These are phyloP conservation scores for Varroa destructor DNA, from an alignment of 1,140 invertebrate genomes.

Conservation along the genomic window DNA sequence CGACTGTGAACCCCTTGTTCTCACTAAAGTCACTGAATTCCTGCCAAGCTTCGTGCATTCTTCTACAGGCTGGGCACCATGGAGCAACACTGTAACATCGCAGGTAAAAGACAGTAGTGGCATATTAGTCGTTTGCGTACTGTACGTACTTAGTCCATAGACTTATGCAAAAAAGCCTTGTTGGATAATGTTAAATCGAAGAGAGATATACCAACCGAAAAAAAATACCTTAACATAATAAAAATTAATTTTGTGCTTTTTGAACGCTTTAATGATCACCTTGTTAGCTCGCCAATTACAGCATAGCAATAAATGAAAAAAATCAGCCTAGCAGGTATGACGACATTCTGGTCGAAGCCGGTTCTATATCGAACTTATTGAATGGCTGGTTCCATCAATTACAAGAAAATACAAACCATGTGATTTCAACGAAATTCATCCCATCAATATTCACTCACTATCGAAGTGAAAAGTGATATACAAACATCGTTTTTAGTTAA, in stretches of 20 bases:
- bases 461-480: too few relatives aligned
- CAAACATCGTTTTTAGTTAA: too few relatives aligned
- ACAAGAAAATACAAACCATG: too few relatives aligned
- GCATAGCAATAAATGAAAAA: slow-evolving; percentile 2
- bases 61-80: slow-evolving; percentile 95
- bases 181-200: background rate
- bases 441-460: too few relatives aligned
- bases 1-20: slow-evolving; percentile 68
- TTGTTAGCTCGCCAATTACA: background rate
- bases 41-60: slow-evolving; percentile 74
- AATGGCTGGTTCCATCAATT: too few relatives aligned
- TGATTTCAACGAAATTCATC: too few relatives aligned
- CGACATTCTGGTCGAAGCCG: too few relatives aligned
- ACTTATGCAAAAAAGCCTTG: slow-evolving; percentile 18
- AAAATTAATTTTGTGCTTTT: too few relatives aligned
- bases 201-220: background rate
- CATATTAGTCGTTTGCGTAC: background rate
- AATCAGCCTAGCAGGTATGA: slow-evolving; percentile 14
- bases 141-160: background rate
- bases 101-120: slow-evolving; percentile 31
- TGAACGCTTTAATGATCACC: background rate
- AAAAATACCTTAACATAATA: too few relatives aligned
- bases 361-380: too few relatives aligned
- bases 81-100: slow-evolving; percentile 68
- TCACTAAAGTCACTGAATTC: slow-evolving; percentile 64